These are phyloP conservation scores for Oncorhynchus tshawytscha DNA, from an alignment of 2,113 vertebrate genomes.

Conservation along the genomic window DNA sequence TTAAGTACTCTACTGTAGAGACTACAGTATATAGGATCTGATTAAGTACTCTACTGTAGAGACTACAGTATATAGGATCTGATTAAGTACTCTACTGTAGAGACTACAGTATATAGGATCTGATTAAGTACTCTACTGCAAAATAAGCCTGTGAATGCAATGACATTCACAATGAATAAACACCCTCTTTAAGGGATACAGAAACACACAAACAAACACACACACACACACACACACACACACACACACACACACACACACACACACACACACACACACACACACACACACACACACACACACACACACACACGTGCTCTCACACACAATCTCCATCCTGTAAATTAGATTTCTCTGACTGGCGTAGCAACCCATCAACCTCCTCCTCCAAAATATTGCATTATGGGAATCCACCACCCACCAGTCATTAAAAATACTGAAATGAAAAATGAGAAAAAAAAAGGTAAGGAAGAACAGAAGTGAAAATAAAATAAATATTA, in stretches of 20 bases:
- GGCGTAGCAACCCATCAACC: slow-evolving; percentile 10
- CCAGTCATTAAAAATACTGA: slow-evolving; percentile 14
- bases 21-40: no score
- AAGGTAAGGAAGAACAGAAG: background rate
- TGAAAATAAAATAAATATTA: background rate
- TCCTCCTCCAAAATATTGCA: background rate
- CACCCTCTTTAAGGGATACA: background rate
- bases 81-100: no score
- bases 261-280: slow-evolving; percentile 1
- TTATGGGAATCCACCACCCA: slow-evolving; percentile 5
- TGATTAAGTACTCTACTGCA: no score
- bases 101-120: no score
- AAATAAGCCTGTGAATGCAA: background rate
- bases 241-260: background rate
- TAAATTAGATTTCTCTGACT: slow-evolving; percentile 42
- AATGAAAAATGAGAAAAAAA: slow-evolving; percentile 3
- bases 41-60: no score
- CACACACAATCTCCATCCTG: slow-evolving; percentile 23
- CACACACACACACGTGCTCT: background rate
- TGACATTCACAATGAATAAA: background rate
- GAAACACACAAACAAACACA: background rate
- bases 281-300: background rate
- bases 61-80: no score
- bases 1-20: no score
- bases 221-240: background rate